Evolutionary conservation across 1,140 invertebrate species (phyloP).

Genomic region (Melanaphis sacchari): DNA sequence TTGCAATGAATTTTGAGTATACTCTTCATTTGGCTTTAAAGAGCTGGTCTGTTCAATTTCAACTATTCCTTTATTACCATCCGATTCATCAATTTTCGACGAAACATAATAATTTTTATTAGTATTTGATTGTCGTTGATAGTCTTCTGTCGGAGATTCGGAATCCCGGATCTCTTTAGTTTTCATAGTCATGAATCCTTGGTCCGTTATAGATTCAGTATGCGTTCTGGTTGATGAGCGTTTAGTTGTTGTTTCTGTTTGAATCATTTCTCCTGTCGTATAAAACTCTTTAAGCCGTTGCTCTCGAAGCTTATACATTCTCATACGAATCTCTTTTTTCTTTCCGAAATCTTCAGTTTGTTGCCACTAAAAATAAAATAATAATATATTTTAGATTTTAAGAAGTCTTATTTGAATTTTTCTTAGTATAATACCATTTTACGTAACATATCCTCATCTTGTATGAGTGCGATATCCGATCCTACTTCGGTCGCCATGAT

Average conservation of each 20-base stretch:
- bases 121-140: slow-evolving; percentile 61
- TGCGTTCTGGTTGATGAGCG: slow-evolving; percentile 66
- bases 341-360: slow-evolving; percentile 83
- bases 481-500: slow-evolving; percentile 64
- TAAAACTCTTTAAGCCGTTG: slow-evolving; percentile 77
- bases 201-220: slow-evolving; percentile 74
- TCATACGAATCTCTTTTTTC: slow-evolving; percentile 82
- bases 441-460: slow-evolving; percentile 75
- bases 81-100: neutral
- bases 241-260: slow-evolving; percentile 56
- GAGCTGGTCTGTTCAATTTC: neutral
- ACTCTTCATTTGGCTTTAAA: slow-evolving; percentile 19
- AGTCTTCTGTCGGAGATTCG: slow-evolving; percentile 74
- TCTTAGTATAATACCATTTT: slow-evolving; percentile 70
- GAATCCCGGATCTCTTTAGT: slow-evolving; percentile 79
- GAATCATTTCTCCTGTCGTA: slow-evolving; percentile 65
- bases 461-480: slow-evolving; percentile 71
- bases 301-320: slow-evolving; percentile 83
- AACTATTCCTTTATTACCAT: neutral
- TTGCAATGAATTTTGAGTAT: neutral
- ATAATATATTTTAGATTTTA: neutral
- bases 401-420: slow-evolving; percentile 16
- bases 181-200: slow-evolving; percentile 78
- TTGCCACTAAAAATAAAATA: slow-evolving; percentile 74
- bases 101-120: slow-evolving; percentile 19